Evolutionary conservation across 2,888 invertebrate genomes (phyloP).

Genomic region (Yponomeuta sedellus): DNA sequence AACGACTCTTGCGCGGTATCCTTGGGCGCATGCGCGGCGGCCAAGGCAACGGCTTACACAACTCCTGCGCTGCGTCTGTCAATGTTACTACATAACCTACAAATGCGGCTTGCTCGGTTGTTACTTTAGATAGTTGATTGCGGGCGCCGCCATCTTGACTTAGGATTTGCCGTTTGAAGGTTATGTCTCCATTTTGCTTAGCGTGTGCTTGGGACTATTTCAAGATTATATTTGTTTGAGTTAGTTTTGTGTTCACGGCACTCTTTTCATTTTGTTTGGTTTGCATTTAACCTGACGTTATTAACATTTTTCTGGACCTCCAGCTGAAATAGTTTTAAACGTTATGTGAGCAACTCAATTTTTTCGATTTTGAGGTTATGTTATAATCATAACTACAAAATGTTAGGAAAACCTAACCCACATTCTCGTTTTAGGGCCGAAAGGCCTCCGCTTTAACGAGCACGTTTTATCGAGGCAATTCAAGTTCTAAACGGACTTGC

Average conservation of each 20-base stretch:
- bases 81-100: slow-evolving; percentile 67
- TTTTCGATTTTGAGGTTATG: no score
- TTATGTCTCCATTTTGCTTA: slow-evolving; percentile 13
- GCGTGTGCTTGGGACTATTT: slow-evolving; percentile 3
- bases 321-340: no score
- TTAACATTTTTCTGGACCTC: no score
- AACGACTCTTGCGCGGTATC: slow-evolving; percentile 35
- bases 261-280: no score
- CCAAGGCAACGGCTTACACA: slow-evolving; percentile 55
- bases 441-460: neutral
- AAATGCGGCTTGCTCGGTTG: slow-evolving; percentile 27
- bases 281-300: no score
- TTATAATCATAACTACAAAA: neutral
- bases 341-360: no score
- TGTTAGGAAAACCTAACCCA: slow-evolving; percentile 2
- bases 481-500: slow-evolving; percentile 20
- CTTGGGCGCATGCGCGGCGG: slow-evolving; percentile 43
- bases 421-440: neutral
- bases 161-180: slow-evolving; percentile 18
- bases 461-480: slow-evolving; percentile 18
- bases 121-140: slow-evolving; percentile 15
- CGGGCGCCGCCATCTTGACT: slow-evolving; percentile 29
- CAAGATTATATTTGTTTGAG: neutral
- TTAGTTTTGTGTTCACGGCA: neutral
- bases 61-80: slow-evolving; percentile 51